These are phyloP conservation scores for Penaeus chinensis DNA, from an alignment of 1,140 invertebrate genomes.

Conservation along the genomic window DNA sequence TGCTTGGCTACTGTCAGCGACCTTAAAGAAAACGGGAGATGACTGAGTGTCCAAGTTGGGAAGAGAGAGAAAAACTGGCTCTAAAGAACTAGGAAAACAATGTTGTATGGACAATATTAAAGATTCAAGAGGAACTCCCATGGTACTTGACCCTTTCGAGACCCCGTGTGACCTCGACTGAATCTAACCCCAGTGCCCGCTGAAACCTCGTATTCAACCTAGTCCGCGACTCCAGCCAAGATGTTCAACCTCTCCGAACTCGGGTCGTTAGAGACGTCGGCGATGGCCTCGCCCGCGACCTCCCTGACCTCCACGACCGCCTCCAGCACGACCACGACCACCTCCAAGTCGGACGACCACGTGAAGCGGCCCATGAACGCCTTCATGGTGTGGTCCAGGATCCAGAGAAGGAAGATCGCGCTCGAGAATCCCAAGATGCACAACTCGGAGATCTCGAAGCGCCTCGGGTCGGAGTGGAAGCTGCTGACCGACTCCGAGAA, in stretches of 20 bases:
- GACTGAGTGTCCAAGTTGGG: conserved; percentile 25
- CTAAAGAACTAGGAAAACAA: background rate
- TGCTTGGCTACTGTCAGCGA: conserved; percentile 30
- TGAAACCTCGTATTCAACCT: background rate
- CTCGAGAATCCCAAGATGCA: conserved; percentile 99
- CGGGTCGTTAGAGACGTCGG: conserved; percentile 46
- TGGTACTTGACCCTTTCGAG: conserved; percentile 31
- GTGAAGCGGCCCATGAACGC: conserved; percentile 99
- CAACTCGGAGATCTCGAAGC: conserved; percentile 98
- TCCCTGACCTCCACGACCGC: conserved; percentile 65
- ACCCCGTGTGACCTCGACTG: conserved; percentile 16
- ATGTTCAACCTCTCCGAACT: conserved; percentile 57
- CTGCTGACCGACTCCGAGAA: conserved; percentile 94
- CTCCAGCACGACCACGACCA: conserved; percentile 55
- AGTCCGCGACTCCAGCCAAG: background rate
- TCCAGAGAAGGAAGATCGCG: conserved; percentile 98
- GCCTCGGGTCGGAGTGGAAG: conserved; percentile 98
- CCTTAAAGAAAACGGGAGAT: conserved; percentile 52
- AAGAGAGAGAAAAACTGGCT: background rate
- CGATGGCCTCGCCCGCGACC: conserved; percentile 62
- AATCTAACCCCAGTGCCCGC: conserved; percentile 1
- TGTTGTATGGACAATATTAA: too few relatives aligned
- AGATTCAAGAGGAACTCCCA: conserved; percentile 12
- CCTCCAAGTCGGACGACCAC: conserved; percentile 73
- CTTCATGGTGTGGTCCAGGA: conserved; percentile 99